phyloP scores from a whole-genome alignment of 2,888 invertebrate species.

The Lysandra coridon region DNA sequence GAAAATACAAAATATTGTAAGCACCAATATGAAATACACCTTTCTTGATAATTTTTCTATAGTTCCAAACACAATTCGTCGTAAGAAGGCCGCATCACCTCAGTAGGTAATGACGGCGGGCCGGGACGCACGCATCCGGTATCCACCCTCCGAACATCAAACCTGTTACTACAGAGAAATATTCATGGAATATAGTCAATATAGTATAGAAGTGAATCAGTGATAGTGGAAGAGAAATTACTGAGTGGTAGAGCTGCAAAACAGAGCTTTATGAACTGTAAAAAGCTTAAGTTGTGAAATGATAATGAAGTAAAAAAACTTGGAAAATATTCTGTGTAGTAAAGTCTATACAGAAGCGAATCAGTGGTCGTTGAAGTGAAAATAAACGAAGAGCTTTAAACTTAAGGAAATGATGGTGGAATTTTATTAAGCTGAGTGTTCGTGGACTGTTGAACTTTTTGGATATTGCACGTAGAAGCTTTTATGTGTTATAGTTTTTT shows the following conservation, averaged over 20 bases:
- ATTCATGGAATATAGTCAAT: not conserved
- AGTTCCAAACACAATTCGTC: slow-evolving; percentile 33
- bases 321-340: no score
- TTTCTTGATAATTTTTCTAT: not conserved
- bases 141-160: not conserved
- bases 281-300: no score
- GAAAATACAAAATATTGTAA: not conserved
- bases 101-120: slow-evolving; percentile 17
- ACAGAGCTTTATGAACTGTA: not conserved
- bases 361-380: no score
- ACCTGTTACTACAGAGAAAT: not conserved
- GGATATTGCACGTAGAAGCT: not conserved
- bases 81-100: slow-evolving; percentile 37
- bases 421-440: not conserved
- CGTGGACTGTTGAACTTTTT: no score
- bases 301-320: not conserved
- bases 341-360: no score
- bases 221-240: not conserved
- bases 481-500: not conserved
- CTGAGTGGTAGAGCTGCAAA: not conserved
- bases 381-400: no score
- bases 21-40: not conserved
- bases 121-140: slow-evolving; percentile 15
- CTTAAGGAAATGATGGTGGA: no score
- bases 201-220: not conserved